Evolutionary conservation across 2,888 invertebrate genomes (phyloP).

Genomic region (Troides oblongomaculatus): DNA sequence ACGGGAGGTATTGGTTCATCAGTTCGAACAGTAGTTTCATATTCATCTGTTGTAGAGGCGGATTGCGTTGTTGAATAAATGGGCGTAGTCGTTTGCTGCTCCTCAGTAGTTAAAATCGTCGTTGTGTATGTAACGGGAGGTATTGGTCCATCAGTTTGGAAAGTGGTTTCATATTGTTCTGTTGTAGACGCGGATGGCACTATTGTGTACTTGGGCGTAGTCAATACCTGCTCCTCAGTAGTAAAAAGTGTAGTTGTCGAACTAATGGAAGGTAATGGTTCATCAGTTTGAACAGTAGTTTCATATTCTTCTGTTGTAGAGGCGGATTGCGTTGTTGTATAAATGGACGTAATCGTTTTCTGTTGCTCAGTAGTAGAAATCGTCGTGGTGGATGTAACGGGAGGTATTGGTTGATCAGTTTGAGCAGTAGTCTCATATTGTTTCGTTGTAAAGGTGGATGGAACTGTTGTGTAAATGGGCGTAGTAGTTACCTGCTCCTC

Average conservation of each 20-base stretch:
- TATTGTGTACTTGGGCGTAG: no score
- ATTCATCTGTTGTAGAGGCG: no score
- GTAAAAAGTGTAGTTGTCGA: neutral
- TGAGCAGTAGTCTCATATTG: slow-evolving; percentile 19
- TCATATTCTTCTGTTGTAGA: neutral
- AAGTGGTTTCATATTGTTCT: no score
- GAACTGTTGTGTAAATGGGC: neutral
- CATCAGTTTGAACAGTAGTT: neutral
- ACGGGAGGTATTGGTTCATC: no score
- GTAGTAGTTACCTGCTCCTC: neutral
- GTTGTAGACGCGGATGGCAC: no score
- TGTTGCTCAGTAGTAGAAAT: slow-evolving; percentile 35
- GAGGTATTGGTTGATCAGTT: slow-evolving; percentile 24
- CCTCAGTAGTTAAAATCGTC: no score
- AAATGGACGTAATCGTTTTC: neutral
- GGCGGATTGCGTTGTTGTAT: no score
- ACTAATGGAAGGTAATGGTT: neutral
- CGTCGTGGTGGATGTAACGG: slow-evolving; percentile 36
- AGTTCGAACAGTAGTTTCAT: no score
- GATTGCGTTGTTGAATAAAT: no score
- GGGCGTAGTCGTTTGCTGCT: no score
- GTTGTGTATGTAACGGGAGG: no score
- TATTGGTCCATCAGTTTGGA: no score
- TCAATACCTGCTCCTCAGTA: neutral
- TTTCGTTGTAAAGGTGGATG: neutral